phyloP scores from a whole-genome alignment of 2,113 vertebrate genomes.

The Tachysurus fulvidraco region DNA sequence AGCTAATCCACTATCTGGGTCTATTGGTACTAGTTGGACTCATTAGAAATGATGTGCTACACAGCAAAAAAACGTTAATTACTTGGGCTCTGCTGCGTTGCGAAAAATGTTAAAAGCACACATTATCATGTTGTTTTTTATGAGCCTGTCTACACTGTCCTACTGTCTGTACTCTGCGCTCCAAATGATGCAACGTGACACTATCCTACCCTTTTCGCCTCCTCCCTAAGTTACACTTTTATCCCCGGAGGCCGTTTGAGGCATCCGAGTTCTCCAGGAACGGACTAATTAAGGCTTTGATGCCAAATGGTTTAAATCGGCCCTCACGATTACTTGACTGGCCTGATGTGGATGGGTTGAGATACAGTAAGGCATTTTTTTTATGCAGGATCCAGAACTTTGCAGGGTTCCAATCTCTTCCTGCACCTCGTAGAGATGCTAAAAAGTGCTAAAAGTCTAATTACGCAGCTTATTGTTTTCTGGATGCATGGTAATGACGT shows the following conservation, averaged over 20 bases:
- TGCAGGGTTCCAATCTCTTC: background rate
- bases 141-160: background rate
- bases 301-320: slow-evolving; percentile 31
- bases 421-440: slow-evolving; percentile 19
- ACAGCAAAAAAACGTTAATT: background rate
- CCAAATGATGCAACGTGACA: slow-evolving; percentile 2
- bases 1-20: slow-evolving; percentile 21
- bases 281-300: slow-evolving; percentile 48
- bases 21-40: background rate
- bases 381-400: background rate
- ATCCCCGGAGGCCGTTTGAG: background rate
- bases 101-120: background rate
- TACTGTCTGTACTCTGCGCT: background rate
- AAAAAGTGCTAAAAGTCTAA: slow-evolving; percentile 28
- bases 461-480: slow-evolving; percentile 50
- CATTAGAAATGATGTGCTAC: background rate
- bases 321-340: slow-evolving; percentile 22
- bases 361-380: slow-evolving; percentile 21
- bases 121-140: background rate
- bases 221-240: background rate
- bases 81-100: background rate
- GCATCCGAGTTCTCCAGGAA: slow-evolving; percentile 10
- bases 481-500: slow-evolving; percentile 50
- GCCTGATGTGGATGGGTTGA: background rate
- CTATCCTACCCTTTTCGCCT: slow-evolving; percentile 4